phyloP scores from a whole-genome alignment of 2,888 invertebrate genomes.

The Nebria salina region DNA sequence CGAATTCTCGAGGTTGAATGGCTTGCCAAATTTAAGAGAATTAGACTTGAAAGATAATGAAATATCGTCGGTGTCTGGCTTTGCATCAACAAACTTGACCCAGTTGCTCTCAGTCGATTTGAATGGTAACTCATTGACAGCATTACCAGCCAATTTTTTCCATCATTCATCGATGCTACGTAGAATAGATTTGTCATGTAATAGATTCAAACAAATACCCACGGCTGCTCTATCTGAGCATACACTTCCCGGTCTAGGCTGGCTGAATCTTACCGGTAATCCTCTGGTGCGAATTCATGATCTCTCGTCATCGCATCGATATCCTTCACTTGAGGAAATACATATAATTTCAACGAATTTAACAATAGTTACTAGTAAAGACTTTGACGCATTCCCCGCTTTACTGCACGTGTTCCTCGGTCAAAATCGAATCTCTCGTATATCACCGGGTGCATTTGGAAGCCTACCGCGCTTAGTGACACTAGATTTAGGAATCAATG shows the following conservation, averaged over 20 bases:
- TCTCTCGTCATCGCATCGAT: constrained; percentile 74
- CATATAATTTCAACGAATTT: constrained; percentile 83
- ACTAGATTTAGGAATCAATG: constrained; percentile 84
- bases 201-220: constrained; percentile 83
- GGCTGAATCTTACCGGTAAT: constrained; percentile 86
- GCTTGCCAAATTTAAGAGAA: constrained; percentile 77
- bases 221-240: constrained; percentile 78
- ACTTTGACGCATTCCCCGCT: constrained; percentile 84
- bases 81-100: constrained; percentile 78
- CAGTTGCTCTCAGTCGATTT: constrained; percentile 79
- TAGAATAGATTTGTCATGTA: constrained; percentile 80
- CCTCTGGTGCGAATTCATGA: constrained; percentile 80
- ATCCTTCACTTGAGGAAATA: constrained; percentile 83
- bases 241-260: constrained; percentile 75
- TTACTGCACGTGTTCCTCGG: constrained; percentile 78
- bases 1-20: constrained; percentile 81
- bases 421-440: constrained; percentile 77
- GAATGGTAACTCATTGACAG: constrained; percentile 77
- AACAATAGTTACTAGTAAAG: constrained; percentile 83
- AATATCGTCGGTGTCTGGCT: constrained; percentile 79
- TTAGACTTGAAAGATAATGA: constrained; percentile 79
- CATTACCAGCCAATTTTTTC: constrained; percentile 84
- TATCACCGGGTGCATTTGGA: constrained; percentile 87
- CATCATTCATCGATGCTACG: constrained; percentile 76
- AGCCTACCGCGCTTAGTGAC: constrained; percentile 79